A percentile compares a stretch with the other conserved stretches of the same genome.
Conservation (phyloP, 2,797 vertebrate species). For the Notamacropus eugenii region DNA sequence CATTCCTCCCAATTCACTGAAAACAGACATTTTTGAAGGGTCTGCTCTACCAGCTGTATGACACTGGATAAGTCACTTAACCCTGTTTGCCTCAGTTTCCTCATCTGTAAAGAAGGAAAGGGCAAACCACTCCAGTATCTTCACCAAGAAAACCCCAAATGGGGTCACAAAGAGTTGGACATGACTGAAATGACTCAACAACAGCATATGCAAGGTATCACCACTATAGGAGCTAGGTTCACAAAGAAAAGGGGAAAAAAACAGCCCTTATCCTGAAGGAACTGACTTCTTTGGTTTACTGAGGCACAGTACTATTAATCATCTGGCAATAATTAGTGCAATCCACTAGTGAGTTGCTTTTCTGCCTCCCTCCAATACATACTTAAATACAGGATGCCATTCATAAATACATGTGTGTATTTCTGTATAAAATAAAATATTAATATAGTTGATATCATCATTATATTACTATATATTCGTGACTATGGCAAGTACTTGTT, state of each 20-base stretch:
- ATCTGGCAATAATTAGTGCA: not conserved
- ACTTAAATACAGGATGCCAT: not conserved
- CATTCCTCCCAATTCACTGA: not conserved
- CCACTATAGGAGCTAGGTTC: not conserved
- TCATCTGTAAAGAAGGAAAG: not conserved
- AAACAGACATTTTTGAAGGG: not conserved
- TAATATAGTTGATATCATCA: not conserved
- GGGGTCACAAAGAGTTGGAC: not conserved
- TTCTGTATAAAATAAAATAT: not conserved
- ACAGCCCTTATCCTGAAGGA: not conserved
- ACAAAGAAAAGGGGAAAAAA: not conserved
- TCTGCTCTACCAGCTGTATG: not conserved
- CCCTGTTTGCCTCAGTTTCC: not conserved
- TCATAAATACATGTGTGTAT: not conserved
- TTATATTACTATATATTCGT: not conserved
- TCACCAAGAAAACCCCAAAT: not conserved
- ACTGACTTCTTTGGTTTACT: not conserved
- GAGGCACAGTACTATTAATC: not conserved
- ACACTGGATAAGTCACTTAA: not conserved
- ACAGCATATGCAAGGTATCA: not conserved
- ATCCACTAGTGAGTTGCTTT: not conserved
- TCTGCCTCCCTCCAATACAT: not conserved
- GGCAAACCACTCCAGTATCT: not conserved
- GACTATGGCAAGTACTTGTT: not conserved
- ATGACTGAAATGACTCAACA: not conserved